phyloP scores from a whole-genome alignment of 1,140 invertebrate genomes.

The Trissolcus basalis region DNA sequence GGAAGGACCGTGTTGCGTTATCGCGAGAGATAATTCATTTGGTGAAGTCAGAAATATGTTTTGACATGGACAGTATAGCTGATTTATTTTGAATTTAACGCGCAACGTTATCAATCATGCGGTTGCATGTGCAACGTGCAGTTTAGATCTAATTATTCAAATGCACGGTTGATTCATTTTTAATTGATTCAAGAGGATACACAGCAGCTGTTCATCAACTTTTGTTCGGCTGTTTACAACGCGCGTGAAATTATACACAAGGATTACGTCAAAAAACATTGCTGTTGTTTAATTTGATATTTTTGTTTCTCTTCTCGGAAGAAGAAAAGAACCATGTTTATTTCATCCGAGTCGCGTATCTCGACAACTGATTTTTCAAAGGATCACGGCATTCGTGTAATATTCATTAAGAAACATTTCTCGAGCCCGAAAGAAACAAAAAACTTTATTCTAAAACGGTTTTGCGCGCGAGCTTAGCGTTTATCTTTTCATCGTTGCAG shows the following conservation, averaged over 20 bases:
- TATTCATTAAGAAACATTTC: conserved; percentile 8
- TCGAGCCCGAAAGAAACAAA: neutral
- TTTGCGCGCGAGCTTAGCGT: conserved; percentile 10
- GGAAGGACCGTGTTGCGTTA: conserved; percentile 20
- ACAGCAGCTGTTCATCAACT: neutral
- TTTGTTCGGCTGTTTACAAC: neutral
- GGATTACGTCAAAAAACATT: neutral
- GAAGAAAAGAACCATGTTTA: no score
- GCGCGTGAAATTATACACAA: neutral
- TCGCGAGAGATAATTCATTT: conserved; percentile 46
- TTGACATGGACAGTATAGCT: conserved; percentile 29
- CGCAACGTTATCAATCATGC: conserved; percentile 33
- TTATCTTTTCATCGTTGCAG: conserved; percentile 3
- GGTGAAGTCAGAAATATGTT: conserved; percentile 48
- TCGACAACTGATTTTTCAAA: no score
- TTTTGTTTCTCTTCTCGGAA: no score
- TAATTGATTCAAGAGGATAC: conserved; percentile 4
- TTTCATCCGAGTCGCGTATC: no score
- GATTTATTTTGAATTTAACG: conserved; percentile 36
- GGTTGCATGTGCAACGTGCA: neutral
- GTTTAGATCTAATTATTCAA: conserved; percentile 18
- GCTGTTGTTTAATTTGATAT: neutral
- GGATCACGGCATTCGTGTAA: neutral
- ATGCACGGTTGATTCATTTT: conserved; percentile 2
- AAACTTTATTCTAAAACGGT: conserved; percentile 3